A percentile compares a stretch with the other conserved stretches of the same genome.
Conservation (phyloP, 2,888 invertebrate genomes). For the Harpalus rubripes region DNA sequence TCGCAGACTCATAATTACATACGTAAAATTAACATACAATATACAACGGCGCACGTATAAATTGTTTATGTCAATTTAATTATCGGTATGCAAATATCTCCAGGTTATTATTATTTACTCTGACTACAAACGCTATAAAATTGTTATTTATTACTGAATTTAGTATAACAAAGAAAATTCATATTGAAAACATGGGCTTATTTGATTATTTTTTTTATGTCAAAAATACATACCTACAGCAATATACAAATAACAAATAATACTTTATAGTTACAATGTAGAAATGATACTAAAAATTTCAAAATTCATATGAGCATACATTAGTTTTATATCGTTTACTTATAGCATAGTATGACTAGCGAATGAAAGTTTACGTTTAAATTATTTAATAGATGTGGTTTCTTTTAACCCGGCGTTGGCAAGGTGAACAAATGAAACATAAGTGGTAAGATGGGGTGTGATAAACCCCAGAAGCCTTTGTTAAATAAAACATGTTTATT, state of each 20-base stretch:
- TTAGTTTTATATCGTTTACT: too few species aligned
- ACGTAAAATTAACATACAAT: constrained; percentile 46
- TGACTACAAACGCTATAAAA: constrained; percentile 26
- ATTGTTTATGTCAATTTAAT: constrained; percentile 48
- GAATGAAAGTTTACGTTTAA: too few species aligned
- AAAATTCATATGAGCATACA: too few species aligned
- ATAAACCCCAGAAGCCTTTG: not conserved
- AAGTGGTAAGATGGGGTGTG: not conserved
- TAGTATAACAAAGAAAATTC: constrained; percentile 14
- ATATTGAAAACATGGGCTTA: constrained; percentile 1
- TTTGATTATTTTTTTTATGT: constrained; percentile 22
- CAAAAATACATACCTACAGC: not conserved
- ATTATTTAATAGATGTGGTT: too few species aligned
- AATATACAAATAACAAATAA: not conserved
- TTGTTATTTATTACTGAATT: constrained; percentile 14
- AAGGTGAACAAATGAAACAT: not conserved
- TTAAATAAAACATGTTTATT: not conserved
- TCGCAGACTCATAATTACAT: constrained; percentile 15
- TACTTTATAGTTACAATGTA: not conserved
- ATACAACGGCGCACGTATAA: constrained; percentile 32
- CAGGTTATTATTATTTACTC: constrained; percentile 35
- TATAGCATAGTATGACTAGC: too few species aligned
- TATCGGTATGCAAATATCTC: constrained; percentile 46
- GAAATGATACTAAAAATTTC: not conserved
- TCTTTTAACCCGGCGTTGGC: not conserved